A percentile compares a stretch with the other conserved stretches of the same genome.
Evolutionary conservation across 1,140 invertebrate species (phyloP).

Genomic region (Solenopsis fugax): DNA sequence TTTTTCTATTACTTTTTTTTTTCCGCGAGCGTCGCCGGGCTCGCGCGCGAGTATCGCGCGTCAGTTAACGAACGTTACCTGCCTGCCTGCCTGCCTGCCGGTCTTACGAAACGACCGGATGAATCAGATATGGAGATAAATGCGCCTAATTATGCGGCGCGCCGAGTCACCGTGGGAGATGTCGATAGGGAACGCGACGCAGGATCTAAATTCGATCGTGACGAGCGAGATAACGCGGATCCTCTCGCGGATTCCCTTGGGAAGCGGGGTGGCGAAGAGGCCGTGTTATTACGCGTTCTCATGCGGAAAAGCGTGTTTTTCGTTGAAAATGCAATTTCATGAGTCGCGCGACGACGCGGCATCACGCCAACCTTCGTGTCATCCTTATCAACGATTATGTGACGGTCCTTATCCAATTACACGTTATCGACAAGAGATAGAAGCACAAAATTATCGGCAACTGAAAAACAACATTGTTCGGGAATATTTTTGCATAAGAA

Average conservation of each 20-base stretch:
- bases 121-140: slow-evolving; percentile 53
- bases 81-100: not conserved
- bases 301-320: not conserved
- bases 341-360: not conserved
- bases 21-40: slow-evolving; percentile 13
- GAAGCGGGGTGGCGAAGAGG: not conserved
- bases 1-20: slow-evolving; percentile 46
- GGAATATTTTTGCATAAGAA: not conserved
- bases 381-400: slow-evolving; percentile 38
- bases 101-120: slow-evolving; percentile 53
- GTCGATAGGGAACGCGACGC: not conserved
- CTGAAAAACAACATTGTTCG: slow-evolving; percentile 18
- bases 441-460: slow-evolving; percentile 2
- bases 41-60: slow-evolving; percentile 6
- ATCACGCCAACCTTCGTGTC: slow-evolving; percentile 44
- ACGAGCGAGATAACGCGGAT: not conserved
- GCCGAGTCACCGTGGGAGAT: not conserved
- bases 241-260: not conserved
- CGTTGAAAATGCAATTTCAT: slow-evolving; percentile 26
- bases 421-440: not conserved
- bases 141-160: slow-evolving; percentile 2
- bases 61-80: slow-evolving; percentile 18
- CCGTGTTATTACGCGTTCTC: not conserved
- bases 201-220: slow-evolving; percentile 18
- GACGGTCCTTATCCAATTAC: not conserved